Evolutionary conservation across 2,888 invertebrate species (phyloP).

Genomic region (Coremacera marginata): DNA sequence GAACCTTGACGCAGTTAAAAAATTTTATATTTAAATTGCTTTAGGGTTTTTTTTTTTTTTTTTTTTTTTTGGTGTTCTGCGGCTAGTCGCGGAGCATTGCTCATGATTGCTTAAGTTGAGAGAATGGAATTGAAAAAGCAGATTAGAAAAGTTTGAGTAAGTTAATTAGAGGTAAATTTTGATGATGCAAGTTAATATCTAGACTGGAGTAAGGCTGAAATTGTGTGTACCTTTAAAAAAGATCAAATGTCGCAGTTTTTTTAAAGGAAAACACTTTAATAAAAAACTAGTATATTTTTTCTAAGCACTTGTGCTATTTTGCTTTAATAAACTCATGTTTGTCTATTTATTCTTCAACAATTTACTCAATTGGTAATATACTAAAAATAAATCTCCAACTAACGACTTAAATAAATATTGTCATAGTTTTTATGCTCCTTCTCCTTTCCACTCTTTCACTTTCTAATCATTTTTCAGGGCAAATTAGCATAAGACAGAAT

Average conservation of each 20-base stretch:
- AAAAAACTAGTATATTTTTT: too few species aligned
- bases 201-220: not conserved
- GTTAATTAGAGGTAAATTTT: slow-evolving; percentile 22
- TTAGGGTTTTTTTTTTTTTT: not conserved
- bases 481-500: not conserved
- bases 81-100: not conserved
- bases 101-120: not conserved
- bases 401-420: not conserved
- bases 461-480: not conserved
- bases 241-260: too few species aligned
- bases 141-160: not conserved
- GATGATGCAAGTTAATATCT: not conserved
- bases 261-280: too few species aligned
- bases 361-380: not conserved
- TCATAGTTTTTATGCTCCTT: not conserved
- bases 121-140: too few species aligned
- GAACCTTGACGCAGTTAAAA: slow-evolving; percentile 54
- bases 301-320: too few species aligned
- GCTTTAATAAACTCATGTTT: too few species aligned
- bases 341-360: too few species aligned
- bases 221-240: not conserved
- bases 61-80: not conserved
- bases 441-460: not conserved
- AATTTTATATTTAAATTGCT: slow-evolving; percentile 31
- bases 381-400: not conserved